Evolutionary conservation across 2,797 vertebrate species (phyloP).

Genomic region (Danio jaintianensis): DNA sequence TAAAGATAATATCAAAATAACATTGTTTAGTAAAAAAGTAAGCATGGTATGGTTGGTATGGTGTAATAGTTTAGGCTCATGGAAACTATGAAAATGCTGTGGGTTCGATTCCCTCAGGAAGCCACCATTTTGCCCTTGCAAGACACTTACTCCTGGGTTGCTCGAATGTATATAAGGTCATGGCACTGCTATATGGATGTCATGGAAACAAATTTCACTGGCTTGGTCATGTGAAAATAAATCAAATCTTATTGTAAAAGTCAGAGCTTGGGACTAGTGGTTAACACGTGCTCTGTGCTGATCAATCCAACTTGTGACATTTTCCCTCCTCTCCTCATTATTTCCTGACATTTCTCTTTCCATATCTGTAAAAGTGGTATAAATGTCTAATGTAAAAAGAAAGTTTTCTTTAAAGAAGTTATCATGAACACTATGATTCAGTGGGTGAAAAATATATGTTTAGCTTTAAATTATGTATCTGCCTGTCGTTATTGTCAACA

Average conservation of each 20-base stretch:
- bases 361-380: not conserved
- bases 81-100: not conserved
- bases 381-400: not conserved
- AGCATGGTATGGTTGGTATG: too few relatives aligned
- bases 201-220: not conserved
- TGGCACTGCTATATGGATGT: not conserved
- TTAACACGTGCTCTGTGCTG: not conserved
- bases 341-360: not conserved
- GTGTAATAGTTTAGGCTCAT: not conserved
- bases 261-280: constrained; percentile 16
- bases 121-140: not conserved
- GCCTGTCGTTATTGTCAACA: constrained; percentile 52
- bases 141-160: not conserved
- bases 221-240: constrained; percentile 19
- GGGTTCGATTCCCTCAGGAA: not conserved
- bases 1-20: too few relatives aligned
- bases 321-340: not conserved
- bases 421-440: not conserved
- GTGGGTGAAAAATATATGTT: not conserved
- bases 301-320: constrained; percentile 16
- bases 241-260: constrained; percentile 2
- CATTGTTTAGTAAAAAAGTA: too few relatives aligned
- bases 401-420: not conserved
- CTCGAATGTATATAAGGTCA: not conserved
- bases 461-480: constrained; percentile 9